These are phyloP conservation scores for Antedon bifida DNA, from an alignment of 35 echinoderm and acorn worm genomes.

Conservation along the genomic window DNA sequence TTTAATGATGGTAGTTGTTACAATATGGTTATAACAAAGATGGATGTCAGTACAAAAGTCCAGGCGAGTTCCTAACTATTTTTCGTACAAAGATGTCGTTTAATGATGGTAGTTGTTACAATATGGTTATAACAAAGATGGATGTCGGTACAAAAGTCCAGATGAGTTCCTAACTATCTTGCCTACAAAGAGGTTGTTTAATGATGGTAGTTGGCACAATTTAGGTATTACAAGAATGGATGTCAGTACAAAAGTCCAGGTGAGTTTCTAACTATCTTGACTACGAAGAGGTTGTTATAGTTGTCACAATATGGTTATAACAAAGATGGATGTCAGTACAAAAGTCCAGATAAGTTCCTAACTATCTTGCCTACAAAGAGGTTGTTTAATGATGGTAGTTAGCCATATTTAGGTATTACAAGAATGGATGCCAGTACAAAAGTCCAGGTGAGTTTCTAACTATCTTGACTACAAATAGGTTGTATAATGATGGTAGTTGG, in stretches of 20 bases:
- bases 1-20: conserved; percentile 85
- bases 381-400: conserved; percentile 54
- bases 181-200: conserved; percentile 14
- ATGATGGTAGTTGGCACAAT: conserved; percentile 79
- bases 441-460: conserved; percentile 25
- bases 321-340: conserved; percentile 20
- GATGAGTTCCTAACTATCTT: conserved; percentile 6
- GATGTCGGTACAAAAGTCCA: conserved; percentile 19
- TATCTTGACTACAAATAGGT: neutral
- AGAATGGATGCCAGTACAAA: conserved; percentile 22
- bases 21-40: conserved; percentile 28
- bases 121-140: conserved; percentile 25
- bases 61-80: conserved; percentile 17
- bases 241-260: conserved; percentile 28
- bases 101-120: conserved; percentile 79
- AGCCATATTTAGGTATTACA: conserved; percentile 45
- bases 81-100: conserved; percentile 11
- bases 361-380: neutral
- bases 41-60: conserved; percentile 13
- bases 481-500: conserved; percentile 68
- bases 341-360: conserved; percentile 25
- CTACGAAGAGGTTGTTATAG: no score
- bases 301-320: conserved; percentile 44
- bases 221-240: conserved; percentile 31
- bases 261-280: neutral